Percentiles rank a stretch among this genome's conserved stretches.
Evolutionary conservation across 2,113 vertebrate genomes (phyloP).

Genomic region (Gobio gobio): DNA sequence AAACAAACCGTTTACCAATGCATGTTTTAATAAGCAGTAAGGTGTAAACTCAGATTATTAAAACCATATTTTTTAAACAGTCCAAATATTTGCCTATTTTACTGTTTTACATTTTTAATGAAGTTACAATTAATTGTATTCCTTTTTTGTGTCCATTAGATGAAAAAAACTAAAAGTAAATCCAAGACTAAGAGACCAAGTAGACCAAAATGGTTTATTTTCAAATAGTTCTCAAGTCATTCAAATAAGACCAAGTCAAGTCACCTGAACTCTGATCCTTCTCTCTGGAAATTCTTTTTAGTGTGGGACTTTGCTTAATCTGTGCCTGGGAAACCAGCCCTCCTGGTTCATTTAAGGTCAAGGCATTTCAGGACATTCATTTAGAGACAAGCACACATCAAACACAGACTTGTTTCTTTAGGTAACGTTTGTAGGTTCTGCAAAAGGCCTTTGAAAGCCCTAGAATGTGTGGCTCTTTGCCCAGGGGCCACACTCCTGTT

Average conservation of each 20-base stretch:
- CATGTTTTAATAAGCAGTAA: neutral
- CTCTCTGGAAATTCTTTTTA: neutral
- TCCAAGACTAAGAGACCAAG: neutral
- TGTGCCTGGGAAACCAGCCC: conserved; percentile 11
- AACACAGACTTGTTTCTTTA: neutral
- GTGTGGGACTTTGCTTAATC: conserved; percentile 1
- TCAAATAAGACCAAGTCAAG: neutral
- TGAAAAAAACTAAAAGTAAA: neutral
- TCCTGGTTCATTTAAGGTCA: neutral
- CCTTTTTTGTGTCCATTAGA: neutral
- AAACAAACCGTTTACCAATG: neutral
- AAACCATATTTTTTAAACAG: neutral
- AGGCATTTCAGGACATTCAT: neutral
- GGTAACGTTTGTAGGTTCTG: neutral
- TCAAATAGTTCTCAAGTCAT: neutral
- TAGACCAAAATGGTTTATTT: neutral
- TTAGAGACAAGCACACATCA: neutral
- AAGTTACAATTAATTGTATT: neutral
- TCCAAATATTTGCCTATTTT: neutral
- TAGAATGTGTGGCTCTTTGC: neutral
- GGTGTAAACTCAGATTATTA: neutral
- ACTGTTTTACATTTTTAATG: neutral
- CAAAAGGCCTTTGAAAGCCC: neutral
- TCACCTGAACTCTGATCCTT: conserved; percentile 11
- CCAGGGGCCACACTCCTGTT: conserved; percentile 94